phyloP scores from a whole-genome alignment of 92 coral and sea anemone species.

The Isaurus tuberculatus region DNA sequence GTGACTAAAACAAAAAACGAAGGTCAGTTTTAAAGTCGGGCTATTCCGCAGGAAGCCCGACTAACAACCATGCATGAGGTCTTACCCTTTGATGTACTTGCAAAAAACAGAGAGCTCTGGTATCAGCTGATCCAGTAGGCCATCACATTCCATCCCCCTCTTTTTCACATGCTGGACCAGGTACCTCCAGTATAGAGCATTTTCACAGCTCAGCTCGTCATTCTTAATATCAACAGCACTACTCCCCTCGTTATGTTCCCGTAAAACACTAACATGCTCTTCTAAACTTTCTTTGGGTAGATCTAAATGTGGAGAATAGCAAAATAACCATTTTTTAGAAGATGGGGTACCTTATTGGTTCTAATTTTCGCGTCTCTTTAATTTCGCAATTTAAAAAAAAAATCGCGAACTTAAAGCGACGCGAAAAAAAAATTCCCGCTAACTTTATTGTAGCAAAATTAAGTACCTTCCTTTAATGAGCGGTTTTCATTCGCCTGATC shows the following conservation, averaged over 20 bases:
- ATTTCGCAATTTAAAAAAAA: no score
- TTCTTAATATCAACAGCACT: conserved; percentile 67
- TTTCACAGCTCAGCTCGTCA: conserved; percentile 77
- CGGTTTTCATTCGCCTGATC: no score
- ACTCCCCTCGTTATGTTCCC: conserved; percentile 49
- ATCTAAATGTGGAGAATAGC: conserved; percentile 9
- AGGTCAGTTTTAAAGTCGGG: no score
- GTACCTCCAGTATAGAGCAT: conserved; percentile 88
- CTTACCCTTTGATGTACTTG: conserved; percentile 90
- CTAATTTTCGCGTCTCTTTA: no score
- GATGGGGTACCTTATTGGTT: no score
- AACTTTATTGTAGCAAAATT: no score
- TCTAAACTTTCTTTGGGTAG: conserved; percentile 65
- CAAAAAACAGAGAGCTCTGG: conserved; percentile 93
- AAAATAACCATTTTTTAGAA: background rate
- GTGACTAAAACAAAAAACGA: no score
- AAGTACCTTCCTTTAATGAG: no score
- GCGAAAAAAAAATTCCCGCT: no score
- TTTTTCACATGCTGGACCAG: conserved; percentile 84
- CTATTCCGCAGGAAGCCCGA: no score
- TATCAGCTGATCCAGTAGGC: conserved; percentile 77
- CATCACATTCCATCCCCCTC: conserved; percentile 85
- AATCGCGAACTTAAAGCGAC: no score
- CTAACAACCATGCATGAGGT: no score
- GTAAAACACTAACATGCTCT: conserved; percentile 58